Conservation (phyloP, 1,140 invertebrate species). For the Zaprionus lachaisei region DNA sequence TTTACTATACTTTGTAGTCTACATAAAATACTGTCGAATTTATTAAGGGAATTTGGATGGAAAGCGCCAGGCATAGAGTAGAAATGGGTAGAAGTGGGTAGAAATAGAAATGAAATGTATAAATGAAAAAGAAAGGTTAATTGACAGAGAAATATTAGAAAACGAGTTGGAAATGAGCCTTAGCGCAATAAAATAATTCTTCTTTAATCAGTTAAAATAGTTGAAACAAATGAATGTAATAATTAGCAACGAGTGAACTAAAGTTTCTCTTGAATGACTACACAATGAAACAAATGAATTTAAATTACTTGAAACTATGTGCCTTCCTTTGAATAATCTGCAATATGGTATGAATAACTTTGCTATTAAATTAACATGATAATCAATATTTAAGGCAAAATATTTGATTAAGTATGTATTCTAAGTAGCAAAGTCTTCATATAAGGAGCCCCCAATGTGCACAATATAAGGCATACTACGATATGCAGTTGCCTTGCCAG, state of each 20-base stretch:
- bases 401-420: background rate
- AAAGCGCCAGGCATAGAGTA: background rate
- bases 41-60: background rate
- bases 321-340: background rate
- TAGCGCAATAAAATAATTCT: too few relatives aligned
- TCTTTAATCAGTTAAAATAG: too few relatives aligned
- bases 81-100: too few relatives aligned
- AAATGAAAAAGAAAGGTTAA: too few relatives aligned
- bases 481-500: background rate
- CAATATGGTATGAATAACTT: background rate
- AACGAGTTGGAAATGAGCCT: too few relatives aligned
- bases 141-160: too few relatives aligned
- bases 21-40: background rate
- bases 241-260: too few relatives aligned
- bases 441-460: background rate
- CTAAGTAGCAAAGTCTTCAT: background rate
- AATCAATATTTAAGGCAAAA: slow-evolving; percentile 3
- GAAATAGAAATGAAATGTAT: too few relatives aligned
- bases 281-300: too few relatives aligned
- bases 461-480: background rate
- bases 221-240: too few relatives aligned
- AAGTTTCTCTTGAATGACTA: too few relatives aligned
- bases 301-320: background rate
- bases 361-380: background rate
- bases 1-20: background rate